phyloP scores from a whole-genome alignment of 2,113 vertebrate species.

The Gorsachius goisagi region DNA sequence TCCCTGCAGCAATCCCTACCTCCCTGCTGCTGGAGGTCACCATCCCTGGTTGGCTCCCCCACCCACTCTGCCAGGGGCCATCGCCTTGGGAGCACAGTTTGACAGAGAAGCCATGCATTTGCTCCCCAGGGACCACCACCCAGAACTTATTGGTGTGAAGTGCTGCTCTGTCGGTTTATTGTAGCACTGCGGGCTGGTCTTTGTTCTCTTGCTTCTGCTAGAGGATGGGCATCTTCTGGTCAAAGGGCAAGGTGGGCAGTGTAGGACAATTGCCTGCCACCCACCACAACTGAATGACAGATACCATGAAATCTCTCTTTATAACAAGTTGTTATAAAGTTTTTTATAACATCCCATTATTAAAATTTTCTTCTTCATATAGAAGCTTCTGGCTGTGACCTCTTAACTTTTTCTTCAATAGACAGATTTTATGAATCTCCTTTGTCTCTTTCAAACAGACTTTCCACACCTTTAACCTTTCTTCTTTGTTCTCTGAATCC shows the following conservation, averaged over 20 bases:
- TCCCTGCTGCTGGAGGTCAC: not conserved
- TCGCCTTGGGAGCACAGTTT: not conserved
- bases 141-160: not conserved
- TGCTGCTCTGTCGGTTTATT: rapidly evolving
- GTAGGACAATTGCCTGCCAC: not conserved
- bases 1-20: not conserved
- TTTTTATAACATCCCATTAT: not conserved
- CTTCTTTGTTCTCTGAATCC: not conserved
- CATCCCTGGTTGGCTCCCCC: not conserved
- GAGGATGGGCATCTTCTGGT: not conserved
- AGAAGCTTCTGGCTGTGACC: not conserved
- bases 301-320: not conserved
- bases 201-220: not conserved
- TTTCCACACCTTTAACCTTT: not conserved
- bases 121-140: not conserved
- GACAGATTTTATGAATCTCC: not conserved
- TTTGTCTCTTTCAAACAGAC: not conserved
- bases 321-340: not conserved
- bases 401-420: not conserved
- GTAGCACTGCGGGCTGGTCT: rapidly evolving
- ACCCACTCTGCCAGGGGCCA: not conserved
- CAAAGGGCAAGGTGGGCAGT: not conserved
- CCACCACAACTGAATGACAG: not conserved
- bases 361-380: not conserved
- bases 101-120: not conserved